phyloP scores from a whole-genome alignment of 2,888 invertebrate species.

The Eristalis pertinax region DNA sequence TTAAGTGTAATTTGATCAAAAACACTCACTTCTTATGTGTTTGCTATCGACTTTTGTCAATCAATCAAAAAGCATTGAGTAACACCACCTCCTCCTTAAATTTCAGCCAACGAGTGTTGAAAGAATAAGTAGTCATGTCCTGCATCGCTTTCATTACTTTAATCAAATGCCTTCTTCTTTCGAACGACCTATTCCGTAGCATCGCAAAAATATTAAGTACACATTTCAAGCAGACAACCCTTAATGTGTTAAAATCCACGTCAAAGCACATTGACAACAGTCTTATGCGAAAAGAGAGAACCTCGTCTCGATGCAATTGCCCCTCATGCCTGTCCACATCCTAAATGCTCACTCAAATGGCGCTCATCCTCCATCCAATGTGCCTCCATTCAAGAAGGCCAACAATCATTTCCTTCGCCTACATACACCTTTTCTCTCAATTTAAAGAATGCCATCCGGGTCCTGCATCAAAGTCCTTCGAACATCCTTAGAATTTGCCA shows the following conservation, averaged over 20 bases:
- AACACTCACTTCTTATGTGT: too few species aligned
- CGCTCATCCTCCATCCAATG: not conserved
- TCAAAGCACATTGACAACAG: not conserved
- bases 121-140: too few species aligned
- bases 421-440: not conserved
- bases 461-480: slow-evolving; percentile 42
- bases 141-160: too few species aligned
- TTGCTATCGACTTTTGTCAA: too few species aligned
- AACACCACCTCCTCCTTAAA: too few species aligned
- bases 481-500: slow-evolving; percentile 49
- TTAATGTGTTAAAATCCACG: not conserved
- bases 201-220: too few species aligned
- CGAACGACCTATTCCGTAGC: too few species aligned
- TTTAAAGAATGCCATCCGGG: slow-evolving; percentile 34
- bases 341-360: not conserved
- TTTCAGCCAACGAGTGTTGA: too few species aligned
- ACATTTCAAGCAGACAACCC: not conserved
- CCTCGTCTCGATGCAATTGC: not conserved
- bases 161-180: too few species aligned
- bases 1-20: too few species aligned
- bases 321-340: not conserved
- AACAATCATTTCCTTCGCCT: not conserved
- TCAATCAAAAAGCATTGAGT: too few species aligned
- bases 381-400: not conserved
- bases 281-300: not conserved